A percentile compares a stretch with the other conserved stretches of the same genome.
phyloP scores from a whole-genome alignment of 1,140 invertebrate genomes.

The Formica exsecta region DNA sequence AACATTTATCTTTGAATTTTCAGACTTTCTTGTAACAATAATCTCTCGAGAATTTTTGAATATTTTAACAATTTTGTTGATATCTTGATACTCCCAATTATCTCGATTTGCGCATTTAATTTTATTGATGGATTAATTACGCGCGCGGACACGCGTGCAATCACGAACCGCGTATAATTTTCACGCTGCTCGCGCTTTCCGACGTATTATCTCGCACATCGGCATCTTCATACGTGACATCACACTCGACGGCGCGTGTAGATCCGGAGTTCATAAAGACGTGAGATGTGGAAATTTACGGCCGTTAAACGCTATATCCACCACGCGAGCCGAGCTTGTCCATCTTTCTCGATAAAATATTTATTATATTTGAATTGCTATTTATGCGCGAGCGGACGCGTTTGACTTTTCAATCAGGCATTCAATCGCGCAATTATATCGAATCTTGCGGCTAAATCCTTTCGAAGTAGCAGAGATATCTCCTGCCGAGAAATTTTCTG shows the following conservation, averaged over 20 bases:
- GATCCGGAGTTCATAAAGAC: slow-evolving; percentile 34
- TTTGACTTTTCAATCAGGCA: slow-evolving; percentile 47
- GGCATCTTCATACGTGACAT: slow-evolving; percentile 66
- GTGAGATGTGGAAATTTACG: slow-evolving; percentile 62
- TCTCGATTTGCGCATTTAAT: slow-evolving; percentile 10
- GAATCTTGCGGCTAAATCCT: slow-evolving; percentile 41
- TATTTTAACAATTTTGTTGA: background rate
- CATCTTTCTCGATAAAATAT: slow-evolving; percentile 60
- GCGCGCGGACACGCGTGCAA: background rate
- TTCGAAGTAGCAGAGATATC: slow-evolving; percentile 11
- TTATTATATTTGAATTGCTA: slow-evolving; percentile 46
- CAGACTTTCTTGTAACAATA: background rate
- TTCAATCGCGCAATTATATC: slow-evolving; percentile 53
- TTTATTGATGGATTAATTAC: slow-evolving; percentile 3
- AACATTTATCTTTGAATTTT: background rate
- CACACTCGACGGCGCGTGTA: slow-evolving; percentile 44
- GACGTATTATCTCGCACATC: slow-evolving; percentile 64
- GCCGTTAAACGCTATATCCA: slow-evolving; percentile 62
- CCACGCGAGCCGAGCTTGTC: slow-evolving; percentile 44
- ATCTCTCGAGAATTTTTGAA: background rate
- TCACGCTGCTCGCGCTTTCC: slow-evolving; percentile 42
- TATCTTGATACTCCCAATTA: background rate
- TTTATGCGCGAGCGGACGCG: slow-evolving; percentile 54
- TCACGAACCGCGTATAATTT: slow-evolving; percentile 8
- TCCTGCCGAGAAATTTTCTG: background rate